Evolutionary conservation across 2,797 vertebrate genomes (phyloP), one percentile per base, ranked within the genome.

Genomic region (Syngnathus rostellatus): DNA sequence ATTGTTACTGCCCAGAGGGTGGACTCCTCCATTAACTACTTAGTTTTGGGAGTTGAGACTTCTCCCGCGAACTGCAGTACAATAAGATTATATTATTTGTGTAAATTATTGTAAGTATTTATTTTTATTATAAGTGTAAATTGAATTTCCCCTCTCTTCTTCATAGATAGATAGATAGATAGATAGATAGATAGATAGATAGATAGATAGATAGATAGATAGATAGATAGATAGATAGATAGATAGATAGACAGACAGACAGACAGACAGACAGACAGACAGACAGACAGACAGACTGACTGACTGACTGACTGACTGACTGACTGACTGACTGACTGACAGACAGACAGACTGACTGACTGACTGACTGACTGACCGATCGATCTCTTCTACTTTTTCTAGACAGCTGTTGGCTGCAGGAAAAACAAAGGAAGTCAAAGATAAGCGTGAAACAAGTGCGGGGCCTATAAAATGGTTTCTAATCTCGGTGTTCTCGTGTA

Each of bases 401-500:
- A 2, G 40, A 45, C 3, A 46, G 64, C 53, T 39, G 54, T 19
- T n/a, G 51, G 21, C 21, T 66, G 0, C 0, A 46, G 46, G 12
- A 9, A 9, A 58, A 51, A 72, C 16, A 46, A 62, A 5, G 25
- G 10, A 66, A 39, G 71, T n/a, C 23, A 45, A 25, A 45, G 60
- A 77, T 62, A 62, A 57, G 25, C 60, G 59, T 62, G 53, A 38
- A 59, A 37, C 31, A 40, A 60, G 19, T 10, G 6, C 10, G 60
- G n/a, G 60, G 25, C 40, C 60, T 45, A 25, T 71, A 43, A 65
- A 54, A 64, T 12, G 37, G 14, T 17, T 67, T 68, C 67, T 55
- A 63, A 67, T 69, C 65, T 65, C 25, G 62, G 66, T 64, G 66
- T 68, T 69, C 68, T 73, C 38, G 12, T 43, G n/a, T 61, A 61